Percentiles rank a stretch among this genome's conserved stretches.
Conservation (phyloP, 1,140 invertebrate species). For the Drosophila watanabei region DNA sequence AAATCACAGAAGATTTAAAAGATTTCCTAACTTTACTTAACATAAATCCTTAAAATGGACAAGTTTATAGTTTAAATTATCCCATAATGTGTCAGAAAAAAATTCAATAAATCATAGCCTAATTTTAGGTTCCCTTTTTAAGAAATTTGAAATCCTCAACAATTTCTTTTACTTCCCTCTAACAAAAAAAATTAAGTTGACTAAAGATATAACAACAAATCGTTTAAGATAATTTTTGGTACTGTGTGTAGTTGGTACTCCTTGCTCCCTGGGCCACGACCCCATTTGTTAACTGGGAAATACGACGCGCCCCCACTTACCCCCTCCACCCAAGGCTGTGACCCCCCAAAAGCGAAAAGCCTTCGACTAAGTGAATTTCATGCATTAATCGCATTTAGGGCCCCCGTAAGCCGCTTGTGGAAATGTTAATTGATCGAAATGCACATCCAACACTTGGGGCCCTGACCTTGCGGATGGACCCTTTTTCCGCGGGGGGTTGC, state of each 20-base stretch:
- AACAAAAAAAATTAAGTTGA: too few relatives aligned
- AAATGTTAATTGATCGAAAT: conserved; percentile 74
- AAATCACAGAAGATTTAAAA: background rate
- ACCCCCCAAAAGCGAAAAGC: conserved; percentile 3
- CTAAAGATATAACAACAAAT: background rate
- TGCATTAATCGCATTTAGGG: conserved; percentile 71
- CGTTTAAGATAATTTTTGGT: background rate
- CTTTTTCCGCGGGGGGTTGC: conserved; percentile 9
- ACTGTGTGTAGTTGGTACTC: background rate
- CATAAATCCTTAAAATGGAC: too few relatives aligned
- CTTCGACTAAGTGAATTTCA: conserved; percentile 60
- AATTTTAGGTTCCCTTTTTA: background rate
- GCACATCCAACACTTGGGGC: conserved; percentile 56
- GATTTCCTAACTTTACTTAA: background rate
- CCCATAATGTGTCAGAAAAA: background rate
- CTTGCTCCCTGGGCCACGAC: background rate
- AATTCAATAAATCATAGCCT: background rate
- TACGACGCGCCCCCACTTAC: background rate
- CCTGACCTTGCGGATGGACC: conserved; percentile 41
- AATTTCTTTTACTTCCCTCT: background rate
- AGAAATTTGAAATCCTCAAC: background rate
- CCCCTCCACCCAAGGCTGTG: background rate
- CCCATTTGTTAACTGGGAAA: background rate
- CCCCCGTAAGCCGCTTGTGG: conserved; percentile 59
- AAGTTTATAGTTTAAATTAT: background rate